Base-by-base conservation (phyloP, 2,113 vertebrate genomes). In the Falcunculus frontatus region DNA sequence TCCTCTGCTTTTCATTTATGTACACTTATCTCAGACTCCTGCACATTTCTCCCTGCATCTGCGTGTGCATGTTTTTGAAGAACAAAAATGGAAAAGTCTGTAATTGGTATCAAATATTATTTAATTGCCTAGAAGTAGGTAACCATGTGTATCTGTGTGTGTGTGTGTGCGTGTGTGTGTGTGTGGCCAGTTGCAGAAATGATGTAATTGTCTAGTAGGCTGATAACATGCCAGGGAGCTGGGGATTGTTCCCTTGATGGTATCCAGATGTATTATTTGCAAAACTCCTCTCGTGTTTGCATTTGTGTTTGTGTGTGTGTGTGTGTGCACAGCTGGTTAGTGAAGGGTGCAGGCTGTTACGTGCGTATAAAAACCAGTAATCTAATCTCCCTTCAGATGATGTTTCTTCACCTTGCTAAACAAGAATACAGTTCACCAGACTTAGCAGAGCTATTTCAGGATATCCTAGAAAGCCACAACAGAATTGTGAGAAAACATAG, bases 1-100 rank as follows among this genome's bases (percentile, higher is more conserved):
- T 96, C 95, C 93, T 97, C 96, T 95, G 97, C 96, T 96, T 90
- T 84, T 95, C 93, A 91, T 86, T 89, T 76, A 92, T 27, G 94
- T 82, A 81, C 69, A 46, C 27, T 79, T 77, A 49, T 75, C 47
- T 86, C 64, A 76, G 33, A 49, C 33, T 77, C 75, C 55, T 79
- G 46, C 76, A 84, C 62, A n/a, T 76, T 47, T 87, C 81, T 69
- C 60, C 46, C 65, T 70, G 65, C 1, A 0, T 87, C 85, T 83
- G 76, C 44, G 63, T 56, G 30, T 11, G 39, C 12, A 14, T 16
- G 32, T 4, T 68, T 78, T 55, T 37, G n/a, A 78, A 69, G 42
- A 80, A 56, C 7, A 33, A 33, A 81, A 84, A 25, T 13, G 30
- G 56, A 21, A 47, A 74, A 78, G 25, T 8, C 84, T 87, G 47